Evolutionary conservation across 1,140 invertebrate genomes (phyloP), one percentile per base, ranked within the genome.

Genomic region (Cephus cinctus): DNA sequence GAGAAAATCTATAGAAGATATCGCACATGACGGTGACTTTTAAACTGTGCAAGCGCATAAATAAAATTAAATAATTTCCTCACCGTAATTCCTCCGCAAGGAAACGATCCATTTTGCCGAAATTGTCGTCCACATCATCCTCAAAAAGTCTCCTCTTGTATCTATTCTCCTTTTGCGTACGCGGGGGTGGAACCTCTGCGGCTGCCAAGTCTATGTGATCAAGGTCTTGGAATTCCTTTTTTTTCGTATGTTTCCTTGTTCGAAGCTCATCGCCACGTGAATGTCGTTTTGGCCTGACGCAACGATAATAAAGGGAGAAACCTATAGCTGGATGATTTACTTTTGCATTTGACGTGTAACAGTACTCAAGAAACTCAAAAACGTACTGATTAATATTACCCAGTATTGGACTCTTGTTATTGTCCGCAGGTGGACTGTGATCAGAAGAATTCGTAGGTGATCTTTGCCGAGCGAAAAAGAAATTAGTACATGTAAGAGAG

Each of bases 21-120:
- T 27, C 25, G 25, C 6, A 27, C 25, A n/a, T 27, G 11, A 36
- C 16, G 11, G 11, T 38, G 2, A n/a, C 5, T 38, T 38, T 2
- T 5, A n/a, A 38, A 9, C 3, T 2, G 16, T 38, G n/a, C 25
- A 27, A 9, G 5, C n/a, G 11, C 9, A 38, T 18, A 9, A 12
- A 14, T 38, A 9, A 2, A 38, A 16, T 5, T 12, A 9, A 12
- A 14, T 12, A 18, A 14, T 14, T n/a, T 21, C 14, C 4, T 18
- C 22, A 41, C 39, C 39, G 39, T 11, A 41, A 21, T 4, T 41
- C 39, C 9, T 41, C 39, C 6, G 22, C 39, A n/a, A 8, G 2
- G 3, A 20, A 36, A 2, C 15, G 14, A 41, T 41, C 18, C 14
- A 19, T 6, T n/a, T 6, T 8, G 8, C 18, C 0, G 21, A 41